Evolutionary conservation across 2,113 vertebrate genomes (phyloP), one percentile per base, ranked within the genome.

Genomic region (Calcarius ornatus): DNA sequence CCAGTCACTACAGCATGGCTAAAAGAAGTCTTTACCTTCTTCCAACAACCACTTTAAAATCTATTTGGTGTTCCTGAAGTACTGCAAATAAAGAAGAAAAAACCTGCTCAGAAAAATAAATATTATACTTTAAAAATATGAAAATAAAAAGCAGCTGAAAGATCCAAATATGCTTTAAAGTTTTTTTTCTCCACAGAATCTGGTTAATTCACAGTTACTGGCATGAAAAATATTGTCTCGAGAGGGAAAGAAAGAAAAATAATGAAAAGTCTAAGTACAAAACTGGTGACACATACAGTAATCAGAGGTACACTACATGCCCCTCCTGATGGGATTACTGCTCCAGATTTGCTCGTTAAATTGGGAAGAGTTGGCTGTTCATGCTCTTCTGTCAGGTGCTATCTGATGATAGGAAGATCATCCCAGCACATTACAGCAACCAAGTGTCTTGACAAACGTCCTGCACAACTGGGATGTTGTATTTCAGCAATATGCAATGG

Each of bases 271-370:
- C 7, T 24, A 93, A 90, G 28, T 45, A 59, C n/a, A 76, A 53
- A 65, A 38, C 43, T 71, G 48, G 37, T 57, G 83, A 66, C 48
- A 95, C 88, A 81, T 48, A 57, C 6, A 33, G 73, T 61, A 88
- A 64, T 64, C 50, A 85, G 45, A 91, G 24, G 53, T 31, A 66
- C 45, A 68, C 60, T 45, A 30, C 40, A 45, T 57, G 51, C 5
- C 71, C 72, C 91, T 95, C 66, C 72, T 92, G 73, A 71, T 81
- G 50, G 75, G 63, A 92, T 92, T 82, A 54, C 23, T 90, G 27
- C 20, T 88, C 60, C 80, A 87, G 35, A 73, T 92, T 91, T 94
- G 19, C 72, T 96, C 91, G 92, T 76, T 96, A 95, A 94, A 94
- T 64, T 69, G 47, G 61, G 54, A 85, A 23, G 65, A 77, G 77